phyloP scores from a whole-genome alignment of 2,113 vertebrate species.

The Sula dactylatra region DNA sequence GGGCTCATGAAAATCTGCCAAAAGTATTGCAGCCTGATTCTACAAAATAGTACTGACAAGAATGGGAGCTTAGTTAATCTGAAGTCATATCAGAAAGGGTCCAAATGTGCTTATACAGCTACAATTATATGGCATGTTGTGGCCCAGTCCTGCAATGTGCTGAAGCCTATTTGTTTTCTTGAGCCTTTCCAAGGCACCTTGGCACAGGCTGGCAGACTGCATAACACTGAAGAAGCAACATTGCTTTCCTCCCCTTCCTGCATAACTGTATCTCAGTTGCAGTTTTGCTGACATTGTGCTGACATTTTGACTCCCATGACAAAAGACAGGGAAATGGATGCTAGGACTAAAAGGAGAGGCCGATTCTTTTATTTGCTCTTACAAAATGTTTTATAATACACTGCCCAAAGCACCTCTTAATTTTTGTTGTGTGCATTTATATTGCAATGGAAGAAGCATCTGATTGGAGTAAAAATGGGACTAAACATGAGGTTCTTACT shows the following conservation, averaged over 20 bases:
- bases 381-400: not conserved
- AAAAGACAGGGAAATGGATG: not conserved
- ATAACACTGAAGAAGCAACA: accelerated
- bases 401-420: not conserved
- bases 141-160: not conserved
- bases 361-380: not conserved
- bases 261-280: not conserved
- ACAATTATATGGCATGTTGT: accelerated
- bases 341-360: not conserved
- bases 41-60: not conserved
- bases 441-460: not conserved
- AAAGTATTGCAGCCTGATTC: not conserved
- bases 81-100: not conserved
- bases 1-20: not conserved
- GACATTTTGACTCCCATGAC: not conserved
- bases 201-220: not conserved
- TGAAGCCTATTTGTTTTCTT: not conserved
- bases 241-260: not conserved
- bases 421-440: not conserved
- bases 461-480: not conserved
- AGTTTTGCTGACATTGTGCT: not conserved
- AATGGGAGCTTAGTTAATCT: not conserved
- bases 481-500: not conserved
- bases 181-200: not conserved
- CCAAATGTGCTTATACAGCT: not conserved